Base-by-base conservation (phyloP, 2,888 invertebrate species). In the Agrochola litura region DNA sequence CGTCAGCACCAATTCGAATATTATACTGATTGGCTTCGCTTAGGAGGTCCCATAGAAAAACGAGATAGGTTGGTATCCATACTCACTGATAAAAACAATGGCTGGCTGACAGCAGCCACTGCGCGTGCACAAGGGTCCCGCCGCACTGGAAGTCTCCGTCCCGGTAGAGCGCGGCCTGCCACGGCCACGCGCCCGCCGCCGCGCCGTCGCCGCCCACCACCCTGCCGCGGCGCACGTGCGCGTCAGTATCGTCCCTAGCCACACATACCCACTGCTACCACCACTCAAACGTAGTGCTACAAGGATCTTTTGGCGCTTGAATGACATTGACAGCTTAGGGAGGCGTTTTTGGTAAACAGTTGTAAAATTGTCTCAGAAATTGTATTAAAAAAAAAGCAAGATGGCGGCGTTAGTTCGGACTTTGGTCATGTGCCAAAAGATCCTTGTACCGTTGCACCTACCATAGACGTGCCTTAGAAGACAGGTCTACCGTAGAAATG, bases 81-180 rank as follows among this genome's bases (percentile, higher is more conserved):
- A 96, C 97, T 97, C 92, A 98, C 98, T 97, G 98, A 92, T 98
- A 98, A 92, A 98, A 98, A 90, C 98, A 98, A 92, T 98, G 98
- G 60, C 98, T 98, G 65, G 98, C 98, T 0, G 98, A 98, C 10
- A 98, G 96, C 70, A 98, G 97, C 98, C 98, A 98, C 89, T 97
- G 96, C 77, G 97, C 96, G 22, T 97, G 97, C 84, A 98, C 97
- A 66, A 98, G 97, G 4, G 98, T 98, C 37, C 98, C 98, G 37
- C 98, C 98, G 92, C 98, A 98, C 94, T 98, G 98, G 96, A 98
- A 98, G 94, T 98, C 98, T 0, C 98, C 98, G 94, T 98, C 98
- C 90, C 98, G 98, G 95, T 98, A 98, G 41, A 98, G 97, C 58
- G 98, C 98, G n/a, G 98, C 98, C 95, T 98, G 98, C 98, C 98